Evolutionary conservation across 2,888 invertebrate genomes (phyloP), one percentile per base, ranked within the genome.

Genomic region (Chymomyza fuscimana): DNA sequence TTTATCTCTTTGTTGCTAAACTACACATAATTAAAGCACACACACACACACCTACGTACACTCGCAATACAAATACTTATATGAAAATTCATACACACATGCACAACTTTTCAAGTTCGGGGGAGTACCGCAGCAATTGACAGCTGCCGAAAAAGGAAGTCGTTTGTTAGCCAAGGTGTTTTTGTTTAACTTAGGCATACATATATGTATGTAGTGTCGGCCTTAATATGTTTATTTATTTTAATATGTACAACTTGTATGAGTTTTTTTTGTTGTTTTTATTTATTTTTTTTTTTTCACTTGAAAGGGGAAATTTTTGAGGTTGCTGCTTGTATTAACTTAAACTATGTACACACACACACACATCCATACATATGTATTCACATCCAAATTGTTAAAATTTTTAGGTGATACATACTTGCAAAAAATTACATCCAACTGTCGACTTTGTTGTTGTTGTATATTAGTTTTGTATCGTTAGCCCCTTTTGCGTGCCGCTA

Each of bases 231-330:
- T 46, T 46, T 46, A 46, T 46, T 46, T 46, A 46, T 46, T 46
- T 46, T 46, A 46, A 46, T 10, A 22, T 16, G 54, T 16, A 51
- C 51, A 51, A n/a, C 16, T 51, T 52, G 59, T 12, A 46, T 46
- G 40, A 12, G 40, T 12, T 46, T 46, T 40, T 46, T 12, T 46
- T 46, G 12, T 46, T 80, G 76, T 73, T 76, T 73, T 65, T 73
- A 58, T 72, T 72, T 80, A 81, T 78, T 86, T 7, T 32, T 46
- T 80, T 81, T 73, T 76, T 73, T 65, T 73, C 80, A 72, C 79
- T 72, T 70, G 77, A 82, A 85, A 65, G 81, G 83, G 83, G 86
- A 79, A 82, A 87, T 80, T 85, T 85, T 67, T 77, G 54, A 46
- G 65, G 68, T 50, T 67, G 70, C 73, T 72, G 72, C 70, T 69